Evolutionary conservation across 2,888 invertebrate genomes (phyloP).

Genomic region (Clunio marinus): DNA sequence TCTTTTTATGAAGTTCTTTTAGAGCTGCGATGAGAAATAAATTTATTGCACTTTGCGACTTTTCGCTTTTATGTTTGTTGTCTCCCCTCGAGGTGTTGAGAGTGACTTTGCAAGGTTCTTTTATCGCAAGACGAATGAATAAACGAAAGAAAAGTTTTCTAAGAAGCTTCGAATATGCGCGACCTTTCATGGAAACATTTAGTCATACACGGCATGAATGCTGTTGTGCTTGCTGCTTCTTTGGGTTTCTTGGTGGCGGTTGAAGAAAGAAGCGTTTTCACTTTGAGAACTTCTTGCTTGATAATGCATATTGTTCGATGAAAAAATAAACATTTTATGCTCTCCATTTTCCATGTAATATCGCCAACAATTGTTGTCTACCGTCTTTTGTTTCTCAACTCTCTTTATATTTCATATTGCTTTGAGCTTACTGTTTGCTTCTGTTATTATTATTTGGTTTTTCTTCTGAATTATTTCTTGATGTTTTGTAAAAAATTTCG

Average conservation of each 20-base stretch:
- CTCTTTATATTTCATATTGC: background rate
- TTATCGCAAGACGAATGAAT: background rate
- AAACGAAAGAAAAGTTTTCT: too few relatives aligned
- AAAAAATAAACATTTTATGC: background rate
- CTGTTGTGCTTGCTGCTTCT: too few relatives aligned
- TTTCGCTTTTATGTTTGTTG: too few relatives aligned
- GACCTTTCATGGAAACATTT: too few relatives aligned
- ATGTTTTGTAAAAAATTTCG: background rate
- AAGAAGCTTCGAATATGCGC: too few relatives aligned
- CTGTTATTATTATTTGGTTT: slow-evolving; percentile 22
- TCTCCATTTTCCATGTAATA: slow-evolving; percentile 18
- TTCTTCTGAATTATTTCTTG: background rate
- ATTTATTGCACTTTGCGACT: slow-evolving; percentile 23
- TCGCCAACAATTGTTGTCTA: slow-evolving; percentile 31
- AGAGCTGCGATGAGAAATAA: background rate
- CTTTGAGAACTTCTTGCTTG: background rate
- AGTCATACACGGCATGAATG: too few relatives aligned
- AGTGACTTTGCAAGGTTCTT: background rate
- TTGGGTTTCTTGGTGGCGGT: background rate
- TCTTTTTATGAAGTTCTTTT: slow-evolving; percentile 23
- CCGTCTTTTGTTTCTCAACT: slow-evolving; percentile 28
- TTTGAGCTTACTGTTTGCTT: slow-evolving; percentile 16
- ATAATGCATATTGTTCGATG: slow-evolving; percentile 32
- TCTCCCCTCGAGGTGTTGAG: slow-evolving; percentile 9
- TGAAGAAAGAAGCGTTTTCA: background rate